Base-by-base conservation (phyloP, 2,888 invertebrate species). In the Ochropacha duplaris region DNA sequence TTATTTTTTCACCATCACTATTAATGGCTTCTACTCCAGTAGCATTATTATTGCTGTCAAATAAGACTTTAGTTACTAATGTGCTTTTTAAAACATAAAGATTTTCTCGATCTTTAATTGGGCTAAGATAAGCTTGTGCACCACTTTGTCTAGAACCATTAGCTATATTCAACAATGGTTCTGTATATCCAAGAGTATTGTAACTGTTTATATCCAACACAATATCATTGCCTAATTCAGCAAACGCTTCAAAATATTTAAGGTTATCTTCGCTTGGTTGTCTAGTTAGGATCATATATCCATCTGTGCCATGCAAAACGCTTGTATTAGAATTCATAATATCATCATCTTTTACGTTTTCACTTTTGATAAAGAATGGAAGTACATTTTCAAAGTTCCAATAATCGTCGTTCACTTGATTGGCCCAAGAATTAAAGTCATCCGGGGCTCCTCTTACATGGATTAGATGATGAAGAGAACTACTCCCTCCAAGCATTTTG, bases 121-220 rank as follows among this genome's bases (percentile, higher is more conserved):
- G 94, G 50, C 87, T 87, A 14, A 96, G 79, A 71, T 95, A 96
- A 0, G 94, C 95, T 81, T 95, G 96, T 5, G 96, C 95, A 1
- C 96, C 94, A 73, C 96, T 96, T 74, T 96, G 96, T 1, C 96
- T 87, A 1, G 95, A 79, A 0, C 96, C 96, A 56, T 96, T 86
- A n/a, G 94, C 82, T 4, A 94, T 92, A 0, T 95, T 95, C 9
- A 59, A 54, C 6, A 50, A 51, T 0, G 59, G 56, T 39, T 57
- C 49, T 1, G 57, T 44, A 49, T 55, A 63, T 2, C 68, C 68
- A 14, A 62, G 16, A 85, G 83, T 39, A 79, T 81, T 54, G 74
- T 83, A 60, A 0, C 68, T 72, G 52, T 76, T 75, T 28, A 61
- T 63, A 52, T 78, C 67, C 56, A 74, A 36, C 26, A 84, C 55